Conservation (phyloP, 2,113 vertebrate genomes). For the Pedetes capensis region DNA sequence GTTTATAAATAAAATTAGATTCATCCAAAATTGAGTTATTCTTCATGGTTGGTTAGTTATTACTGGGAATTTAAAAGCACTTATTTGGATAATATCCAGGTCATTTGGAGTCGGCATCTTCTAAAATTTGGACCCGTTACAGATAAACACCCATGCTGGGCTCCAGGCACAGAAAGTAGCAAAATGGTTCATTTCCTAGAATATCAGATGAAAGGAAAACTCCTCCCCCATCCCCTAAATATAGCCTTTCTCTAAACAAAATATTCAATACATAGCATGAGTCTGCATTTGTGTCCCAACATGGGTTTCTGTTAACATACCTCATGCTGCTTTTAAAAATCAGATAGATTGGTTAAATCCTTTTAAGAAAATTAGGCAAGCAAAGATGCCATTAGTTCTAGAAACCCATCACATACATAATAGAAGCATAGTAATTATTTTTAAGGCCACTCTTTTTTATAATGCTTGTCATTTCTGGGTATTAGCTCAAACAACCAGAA, state of each 20-base stretch:
- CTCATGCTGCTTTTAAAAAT: constrained; percentile 72
- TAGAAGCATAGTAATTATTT: constrained; percentile 54
- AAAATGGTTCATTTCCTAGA: constrained; percentile 62
- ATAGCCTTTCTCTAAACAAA: constrained; percentile 61
- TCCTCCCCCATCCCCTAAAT: constrained; percentile 42
- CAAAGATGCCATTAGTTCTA: constrained; percentile 60
- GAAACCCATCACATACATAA: constrained; percentile 35
- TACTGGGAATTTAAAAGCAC: constrained; percentile 68
- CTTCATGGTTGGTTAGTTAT: constrained; percentile 72
- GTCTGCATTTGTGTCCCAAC: constrained; percentile 68
- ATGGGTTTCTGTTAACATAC: constrained; percentile 65
- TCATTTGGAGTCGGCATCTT: constrained; percentile 62
- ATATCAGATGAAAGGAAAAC: constrained; percentile 24
- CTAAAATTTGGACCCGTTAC: constrained; percentile 64
- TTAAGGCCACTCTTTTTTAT: constrained; percentile 59
- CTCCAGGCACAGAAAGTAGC: constrained; percentile 46
- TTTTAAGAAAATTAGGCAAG: constrained; percentile 74
- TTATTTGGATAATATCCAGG: constrained; percentile 75
- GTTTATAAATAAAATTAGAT: constrained; percentile 74
- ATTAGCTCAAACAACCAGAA: constrained; percentile 65
- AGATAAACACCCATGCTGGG: constrained; percentile 69
- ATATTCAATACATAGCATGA: constrained; percentile 56
- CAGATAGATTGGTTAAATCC: constrained; percentile 71
- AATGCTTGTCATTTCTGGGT: constrained; percentile 63
- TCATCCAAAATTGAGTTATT: constrained; percentile 69